phyloP scores from a whole-genome alignment of 2,113 vertebrate species.

The Xiphophorus couchianus region DNA sequence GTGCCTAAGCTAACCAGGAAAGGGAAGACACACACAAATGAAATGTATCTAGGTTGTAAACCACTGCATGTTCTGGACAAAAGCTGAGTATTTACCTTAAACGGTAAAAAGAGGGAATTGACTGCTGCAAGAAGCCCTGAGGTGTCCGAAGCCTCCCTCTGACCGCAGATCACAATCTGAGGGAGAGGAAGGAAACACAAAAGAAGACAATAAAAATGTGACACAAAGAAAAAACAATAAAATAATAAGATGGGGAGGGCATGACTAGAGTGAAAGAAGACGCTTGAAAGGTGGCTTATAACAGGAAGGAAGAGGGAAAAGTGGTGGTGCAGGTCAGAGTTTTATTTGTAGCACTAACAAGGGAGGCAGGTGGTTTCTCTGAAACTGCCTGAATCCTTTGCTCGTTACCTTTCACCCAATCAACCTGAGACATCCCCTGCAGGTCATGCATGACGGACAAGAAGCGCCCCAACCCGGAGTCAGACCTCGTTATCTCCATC shows the following conservation, averaged over 20 bases:
- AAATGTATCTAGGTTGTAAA: constrained; percentile 2
- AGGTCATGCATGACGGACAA: constrained; percentile 36
- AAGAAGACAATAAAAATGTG: background rate
- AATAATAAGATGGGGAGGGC: constrained; percentile 33
- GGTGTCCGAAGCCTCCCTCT: constrained; percentile 86
- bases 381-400: constrained; percentile 6
- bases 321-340: constrained; percentile 26
- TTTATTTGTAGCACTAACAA: constrained; percentile 59
- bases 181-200: background rate
- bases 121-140: constrained; percentile 81
- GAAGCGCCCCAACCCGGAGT: constrained; percentile 13
- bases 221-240: background rate
- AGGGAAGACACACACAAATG: too few relatives aligned
- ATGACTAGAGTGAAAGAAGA: constrained; percentile 32
- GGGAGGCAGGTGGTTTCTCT: constrained; percentile 67
- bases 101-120: constrained; percentile 85
- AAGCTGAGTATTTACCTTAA: constrained; percentile 81
- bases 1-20: too few relatives aligned
- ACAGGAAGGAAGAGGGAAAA: background rate
- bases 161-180: constrained; percentile 88
- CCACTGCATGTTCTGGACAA: background rate
- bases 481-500: constrained; percentile 1
- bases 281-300: constrained; percentile 18
- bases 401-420: constrained; percentile 48
- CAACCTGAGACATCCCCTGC: constrained; percentile 21